Evolutionary conservation across 2,113 vertebrate genomes (phyloP).

Genomic region (Mobula hypostoma): DNA sequence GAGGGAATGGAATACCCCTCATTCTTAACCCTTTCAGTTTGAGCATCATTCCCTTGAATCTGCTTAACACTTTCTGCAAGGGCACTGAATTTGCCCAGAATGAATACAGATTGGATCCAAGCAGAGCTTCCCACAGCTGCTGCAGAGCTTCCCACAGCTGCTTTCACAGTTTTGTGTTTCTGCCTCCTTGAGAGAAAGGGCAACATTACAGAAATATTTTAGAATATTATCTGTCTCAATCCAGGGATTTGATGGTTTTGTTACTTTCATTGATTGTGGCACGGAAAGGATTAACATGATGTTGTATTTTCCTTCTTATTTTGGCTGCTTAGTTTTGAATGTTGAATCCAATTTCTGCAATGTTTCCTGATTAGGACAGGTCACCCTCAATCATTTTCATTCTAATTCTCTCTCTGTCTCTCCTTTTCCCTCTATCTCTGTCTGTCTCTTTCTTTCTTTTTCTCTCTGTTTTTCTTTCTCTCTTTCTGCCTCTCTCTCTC

Average conservation of each 20-base stretch:
- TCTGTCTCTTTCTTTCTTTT: not conserved
- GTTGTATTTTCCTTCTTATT: not conserved
- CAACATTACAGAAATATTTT: not conserved
- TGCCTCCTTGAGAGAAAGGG: not conserved
- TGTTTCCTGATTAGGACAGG: too few relatives aligned
- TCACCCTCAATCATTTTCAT: not conserved
- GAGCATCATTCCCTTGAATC: not conserved
- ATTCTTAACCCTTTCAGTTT: not conserved
- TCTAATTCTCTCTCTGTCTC: not conserved
- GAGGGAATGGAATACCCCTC: not conserved
- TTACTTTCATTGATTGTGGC: not conserved
- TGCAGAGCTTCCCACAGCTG: not conserved
- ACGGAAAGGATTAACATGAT: not conserved
- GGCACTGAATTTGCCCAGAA: too few relatives aligned
- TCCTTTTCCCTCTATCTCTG: not conserved
- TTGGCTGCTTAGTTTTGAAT: not conserved
- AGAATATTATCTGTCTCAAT: not conserved
- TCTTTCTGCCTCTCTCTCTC: not conserved
- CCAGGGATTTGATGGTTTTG: not conserved
- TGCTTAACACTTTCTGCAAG: too few relatives aligned
- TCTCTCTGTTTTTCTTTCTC: not conserved
- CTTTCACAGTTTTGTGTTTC: not conserved
- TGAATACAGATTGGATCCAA: not conserved
- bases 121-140: not conserved
- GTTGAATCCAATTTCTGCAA: not conserved